Percentiles rank a stretch among this genome's conserved stretches.
Evolutionary conservation across 2,113 vertebrate species (phyloP).

Genomic region (Plectropomus leopardus): DNA sequence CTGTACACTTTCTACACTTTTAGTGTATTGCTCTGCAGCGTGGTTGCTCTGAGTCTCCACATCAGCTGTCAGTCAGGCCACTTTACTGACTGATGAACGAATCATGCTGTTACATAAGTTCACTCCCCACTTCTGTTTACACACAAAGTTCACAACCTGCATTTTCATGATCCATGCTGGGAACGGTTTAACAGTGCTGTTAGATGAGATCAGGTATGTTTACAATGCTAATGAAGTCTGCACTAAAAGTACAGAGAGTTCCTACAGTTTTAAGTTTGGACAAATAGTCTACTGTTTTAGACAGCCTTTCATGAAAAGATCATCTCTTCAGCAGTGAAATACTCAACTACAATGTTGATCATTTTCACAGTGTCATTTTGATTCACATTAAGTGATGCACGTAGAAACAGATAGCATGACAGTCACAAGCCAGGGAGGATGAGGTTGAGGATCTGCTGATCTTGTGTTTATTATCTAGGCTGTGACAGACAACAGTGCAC

Average conservation of each 20-base stretch:
- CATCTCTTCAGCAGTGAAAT: too few species aligned
- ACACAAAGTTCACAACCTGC: neutral
- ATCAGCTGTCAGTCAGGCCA: neutral
- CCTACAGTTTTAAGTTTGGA: too few species aligned
- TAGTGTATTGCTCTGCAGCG: neutral
- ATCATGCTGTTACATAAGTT: neutral
- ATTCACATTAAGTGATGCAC: neutral
- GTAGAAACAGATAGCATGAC: conserved; percentile 10
- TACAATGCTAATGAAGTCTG: neutral
- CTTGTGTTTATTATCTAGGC: neutral
- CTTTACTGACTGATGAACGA: neutral
- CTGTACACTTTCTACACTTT: neutral
- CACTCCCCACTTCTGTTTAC: neutral
- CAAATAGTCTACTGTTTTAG: too few species aligned
- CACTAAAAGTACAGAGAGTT: neutral
- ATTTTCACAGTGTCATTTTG: neutral
- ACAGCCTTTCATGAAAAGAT: too few species aligned
- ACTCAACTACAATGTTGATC: too few species aligned
- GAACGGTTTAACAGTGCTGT: neutral
- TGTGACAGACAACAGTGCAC: neutral
- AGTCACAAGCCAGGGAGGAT: conserved; percentile 3
- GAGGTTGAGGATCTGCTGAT: neutral
- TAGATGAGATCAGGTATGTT: conserved; percentile 8
- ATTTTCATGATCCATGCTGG: neutral
- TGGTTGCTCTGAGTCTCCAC: neutral